Percentiles rank a stretch among this genome's conserved stretches.
Conservation (phyloP, 2,113 vertebrate genomes). For the Cochlearius cochlearius region DNA sequence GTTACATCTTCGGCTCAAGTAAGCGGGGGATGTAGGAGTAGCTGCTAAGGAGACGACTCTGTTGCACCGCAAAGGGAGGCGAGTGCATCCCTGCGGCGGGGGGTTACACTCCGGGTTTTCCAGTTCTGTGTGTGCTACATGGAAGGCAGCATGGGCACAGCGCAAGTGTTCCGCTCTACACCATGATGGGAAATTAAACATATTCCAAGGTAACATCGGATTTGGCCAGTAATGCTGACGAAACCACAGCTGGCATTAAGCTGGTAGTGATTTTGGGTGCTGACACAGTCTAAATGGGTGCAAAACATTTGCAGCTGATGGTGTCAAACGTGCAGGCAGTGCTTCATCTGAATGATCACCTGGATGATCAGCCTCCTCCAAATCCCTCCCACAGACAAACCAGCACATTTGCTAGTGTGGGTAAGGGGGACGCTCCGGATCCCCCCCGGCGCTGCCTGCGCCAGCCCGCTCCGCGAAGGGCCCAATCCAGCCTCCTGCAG, state of each 20-base stretch:
- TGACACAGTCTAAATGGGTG: neutral
- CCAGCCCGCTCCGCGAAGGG: rapidly evolving
- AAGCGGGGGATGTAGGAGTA: neutral
- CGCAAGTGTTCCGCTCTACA: neutral
- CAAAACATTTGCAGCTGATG: neutral
- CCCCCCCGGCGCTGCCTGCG: neutral
- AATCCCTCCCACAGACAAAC: neutral
- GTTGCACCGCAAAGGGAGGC: neutral
- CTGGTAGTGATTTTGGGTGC: neutral
- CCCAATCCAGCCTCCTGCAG: neutral
- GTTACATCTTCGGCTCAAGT: neutral
- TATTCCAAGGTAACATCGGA: neutral
- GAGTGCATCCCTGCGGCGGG: rapidly evolving
- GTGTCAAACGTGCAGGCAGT: neutral
- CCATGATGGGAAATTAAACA: neutral
- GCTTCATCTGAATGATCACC: neutral
- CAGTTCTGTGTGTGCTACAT: rapidly evolving
- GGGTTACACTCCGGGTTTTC: neutral
- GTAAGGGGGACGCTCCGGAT: neutral
- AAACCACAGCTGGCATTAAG: neutral
- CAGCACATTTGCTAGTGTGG: rapidly evolving
- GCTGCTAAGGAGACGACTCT: neutral
- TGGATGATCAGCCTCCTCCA: neutral
- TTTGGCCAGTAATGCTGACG: neutral
- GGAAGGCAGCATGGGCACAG: neutral